Percentiles rank a stretch among this genome's conserved stretches.
Evolutionary conservation across 1,140 invertebrate species (phyloP).

Genomic region (Drosophila pectinifera): DNA sequence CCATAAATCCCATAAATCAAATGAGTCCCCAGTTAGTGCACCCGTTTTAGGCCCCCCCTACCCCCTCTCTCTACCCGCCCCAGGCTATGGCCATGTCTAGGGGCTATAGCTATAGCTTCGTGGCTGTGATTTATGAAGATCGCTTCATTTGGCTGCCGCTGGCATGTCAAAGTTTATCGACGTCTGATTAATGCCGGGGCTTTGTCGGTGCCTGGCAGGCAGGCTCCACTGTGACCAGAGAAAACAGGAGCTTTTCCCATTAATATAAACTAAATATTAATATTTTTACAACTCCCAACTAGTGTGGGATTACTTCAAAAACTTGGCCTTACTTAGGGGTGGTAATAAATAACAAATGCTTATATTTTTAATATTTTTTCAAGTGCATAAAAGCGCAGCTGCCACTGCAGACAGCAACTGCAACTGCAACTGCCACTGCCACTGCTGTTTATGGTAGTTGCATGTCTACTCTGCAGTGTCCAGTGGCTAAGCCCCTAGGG

Average conservation of each 20-base stretch:
- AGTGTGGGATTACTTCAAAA: too few species aligned
- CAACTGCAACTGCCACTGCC: conserved; percentile 55
- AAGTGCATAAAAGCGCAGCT: conserved; percentile 11
- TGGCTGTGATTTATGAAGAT: conserved; percentile 77
- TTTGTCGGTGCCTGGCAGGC: conserved; percentile 44
- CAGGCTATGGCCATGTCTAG: background rate
- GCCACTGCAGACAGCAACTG: conserved; percentile 6
- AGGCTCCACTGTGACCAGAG: conserved; percentile 17
- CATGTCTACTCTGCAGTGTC: conserved; percentile 34
- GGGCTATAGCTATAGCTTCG: background rate
- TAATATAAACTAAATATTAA: too few species aligned
- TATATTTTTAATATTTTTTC: too few species aligned
- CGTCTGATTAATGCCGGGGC: conserved; percentile 60
- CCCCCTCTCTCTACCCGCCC: background rate
- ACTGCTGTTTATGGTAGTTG: conserved; percentile 74
- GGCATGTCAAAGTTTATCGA: conserved; percentile 78
- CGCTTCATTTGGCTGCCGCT: conserved; percentile 63
- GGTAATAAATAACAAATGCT: too few species aligned
- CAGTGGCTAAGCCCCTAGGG: conserved; percentile 55
- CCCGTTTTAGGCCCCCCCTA: background rate
- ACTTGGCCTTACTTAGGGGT: too few species aligned
- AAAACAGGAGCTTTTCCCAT: too few species aligned
- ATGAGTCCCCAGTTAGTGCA: conserved; percentile 48
- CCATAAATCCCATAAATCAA: conserved; percentile 80
- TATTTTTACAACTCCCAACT: too few species aligned